Conservation (phyloP, 2,888 invertebrate genomes). For the Cheilosia soror region DNA sequence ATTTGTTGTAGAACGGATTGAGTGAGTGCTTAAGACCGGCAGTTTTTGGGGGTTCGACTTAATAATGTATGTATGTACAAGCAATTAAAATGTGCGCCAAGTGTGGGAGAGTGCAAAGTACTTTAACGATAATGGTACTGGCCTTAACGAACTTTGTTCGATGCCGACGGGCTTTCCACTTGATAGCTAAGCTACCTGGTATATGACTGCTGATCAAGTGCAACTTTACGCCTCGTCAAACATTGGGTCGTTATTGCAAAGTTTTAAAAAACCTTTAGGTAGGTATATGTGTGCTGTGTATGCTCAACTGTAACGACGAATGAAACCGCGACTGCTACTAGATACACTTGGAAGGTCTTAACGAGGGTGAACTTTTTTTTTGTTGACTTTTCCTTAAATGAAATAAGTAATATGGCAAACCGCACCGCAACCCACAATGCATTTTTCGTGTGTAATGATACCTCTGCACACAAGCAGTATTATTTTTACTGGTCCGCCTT, state of each 20-base stretch:
- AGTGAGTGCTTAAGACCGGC: constrained; percentile 48
- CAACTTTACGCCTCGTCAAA: constrained; percentile 59
- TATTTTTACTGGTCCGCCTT: constrained; percentile 53
- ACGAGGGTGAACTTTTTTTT: constrained; percentile 72
- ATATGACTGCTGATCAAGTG: constrained; percentile 41
- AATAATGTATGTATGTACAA: constrained; percentile 62
- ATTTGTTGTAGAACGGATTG: constrained; percentile 57
- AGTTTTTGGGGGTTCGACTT: constrained; percentile 53
- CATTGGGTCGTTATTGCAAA: constrained; percentile 45
- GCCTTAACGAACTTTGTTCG: constrained; percentile 47
- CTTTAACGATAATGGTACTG: constrained; percentile 49
- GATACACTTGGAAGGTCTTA: constrained; percentile 61
- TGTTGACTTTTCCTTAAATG: constrained; percentile 68
- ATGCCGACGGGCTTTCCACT: constrained; percentile 60
- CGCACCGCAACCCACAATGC: constrained; percentile 75
- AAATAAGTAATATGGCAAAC: constrained; percentile 75
- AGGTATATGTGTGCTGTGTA: neutral
- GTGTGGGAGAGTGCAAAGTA: constrained; percentile 58
- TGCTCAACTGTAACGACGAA: constrained; percentile 12
- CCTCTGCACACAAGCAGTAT: constrained; percentile 35
- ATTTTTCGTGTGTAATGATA: constrained; percentile 73
- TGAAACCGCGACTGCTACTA: constrained; percentile 47
- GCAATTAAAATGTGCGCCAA: constrained; percentile 61
- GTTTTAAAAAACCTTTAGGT: constrained; percentile 9
- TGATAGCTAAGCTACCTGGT: constrained; percentile 8